phyloP scores from a whole-genome alignment of 2,113 vertebrate species.

The Gallinago jamesoni region DNA sequence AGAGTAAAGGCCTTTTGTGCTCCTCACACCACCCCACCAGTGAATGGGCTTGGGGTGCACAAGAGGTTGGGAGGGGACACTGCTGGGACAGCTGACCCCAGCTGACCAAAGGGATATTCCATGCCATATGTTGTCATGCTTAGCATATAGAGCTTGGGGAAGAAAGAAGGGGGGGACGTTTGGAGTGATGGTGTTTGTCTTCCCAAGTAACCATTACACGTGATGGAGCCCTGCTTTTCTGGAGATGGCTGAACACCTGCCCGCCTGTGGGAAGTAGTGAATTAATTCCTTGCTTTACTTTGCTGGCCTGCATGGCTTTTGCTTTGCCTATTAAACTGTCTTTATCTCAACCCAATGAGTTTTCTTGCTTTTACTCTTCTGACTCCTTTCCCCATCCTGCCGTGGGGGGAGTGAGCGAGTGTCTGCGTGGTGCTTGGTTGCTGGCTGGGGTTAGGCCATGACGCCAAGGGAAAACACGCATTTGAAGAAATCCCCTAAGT shows the following conservation, averaged over 20 bases:
- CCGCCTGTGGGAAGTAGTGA: background rate
- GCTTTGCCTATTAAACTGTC: background rate
- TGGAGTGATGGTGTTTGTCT: background rate
- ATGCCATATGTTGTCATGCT: background rate
- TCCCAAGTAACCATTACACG: fast-evolving
- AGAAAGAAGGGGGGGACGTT: background rate
- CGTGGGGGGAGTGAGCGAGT: background rate
- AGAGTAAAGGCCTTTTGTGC: background rate
- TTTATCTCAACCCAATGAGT: background rate
- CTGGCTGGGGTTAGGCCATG: background rate
- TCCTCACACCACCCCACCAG: background rate
- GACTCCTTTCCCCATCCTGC: too few species aligned
- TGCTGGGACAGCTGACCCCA: background rate
- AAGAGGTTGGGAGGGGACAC: background rate
- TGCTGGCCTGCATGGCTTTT: background rate
- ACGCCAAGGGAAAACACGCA: background rate
- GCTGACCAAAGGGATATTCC: background rate
- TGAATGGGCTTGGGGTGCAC: background rate
- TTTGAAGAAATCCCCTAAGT: background rate
- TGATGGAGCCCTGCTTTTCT: background rate
- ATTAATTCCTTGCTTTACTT: background rate
- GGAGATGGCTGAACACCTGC: background rate
- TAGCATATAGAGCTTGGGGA: background rate
- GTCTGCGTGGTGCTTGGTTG: background rate
- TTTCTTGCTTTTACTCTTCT: background rate